These are phyloP conservation scores for Crambe crambe DNA, from an alignment of 37 sponge, comb jelly and placozoan species.

Conservation along the genomic window DNA sequence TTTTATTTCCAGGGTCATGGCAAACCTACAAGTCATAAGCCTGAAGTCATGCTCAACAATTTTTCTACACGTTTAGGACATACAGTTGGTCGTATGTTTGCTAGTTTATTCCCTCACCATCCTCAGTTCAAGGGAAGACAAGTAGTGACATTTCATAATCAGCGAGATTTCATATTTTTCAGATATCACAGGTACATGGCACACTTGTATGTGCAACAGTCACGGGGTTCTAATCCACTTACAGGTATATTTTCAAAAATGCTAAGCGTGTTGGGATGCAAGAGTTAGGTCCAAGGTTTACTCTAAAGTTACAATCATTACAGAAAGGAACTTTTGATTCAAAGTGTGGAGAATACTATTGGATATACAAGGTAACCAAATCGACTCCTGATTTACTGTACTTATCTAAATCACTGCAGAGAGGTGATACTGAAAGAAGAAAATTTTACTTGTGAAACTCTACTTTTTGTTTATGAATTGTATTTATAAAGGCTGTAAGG, in stretches of 20 bases:
- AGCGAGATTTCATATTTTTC: conserved; percentile 97
- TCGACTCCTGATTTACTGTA: not conserved
- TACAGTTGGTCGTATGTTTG: conserved; percentile 93
- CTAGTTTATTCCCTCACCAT: conserved; percentile 84
- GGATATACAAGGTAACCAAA: conserved; percentile 79
- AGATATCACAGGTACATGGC: conserved; percentile 88
- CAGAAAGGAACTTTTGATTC: conserved; percentile 95
- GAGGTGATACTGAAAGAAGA: conserved; percentile 67
- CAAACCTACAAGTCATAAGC: conserved; percentile 70
- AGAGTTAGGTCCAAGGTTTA: conserved; percentile 95
- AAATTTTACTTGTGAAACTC: conserved; percentile 67
- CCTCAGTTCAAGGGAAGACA: conserved; percentile 95
- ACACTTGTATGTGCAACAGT: too few species aligned
- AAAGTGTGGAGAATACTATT: conserved; percentile 90
- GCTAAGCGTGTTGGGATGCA: conserved; percentile 88
- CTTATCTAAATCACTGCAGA: conserved; percentile 19
- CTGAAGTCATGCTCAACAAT: conserved; percentile 96
- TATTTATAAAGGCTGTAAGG: not conserved
- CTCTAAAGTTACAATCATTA: conserved; percentile 90
- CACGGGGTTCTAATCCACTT: conserved; percentile 7
- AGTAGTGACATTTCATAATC: conserved; percentile 97
- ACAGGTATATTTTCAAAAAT: conserved; percentile 93
- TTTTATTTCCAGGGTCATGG: conserved; percentile 92
- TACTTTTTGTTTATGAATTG: not conserved
- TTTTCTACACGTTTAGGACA: conserved; percentile 94